Conservation (phyloP, 92 coral and sea anemone genomes). For the Porites lobata region DNA sequence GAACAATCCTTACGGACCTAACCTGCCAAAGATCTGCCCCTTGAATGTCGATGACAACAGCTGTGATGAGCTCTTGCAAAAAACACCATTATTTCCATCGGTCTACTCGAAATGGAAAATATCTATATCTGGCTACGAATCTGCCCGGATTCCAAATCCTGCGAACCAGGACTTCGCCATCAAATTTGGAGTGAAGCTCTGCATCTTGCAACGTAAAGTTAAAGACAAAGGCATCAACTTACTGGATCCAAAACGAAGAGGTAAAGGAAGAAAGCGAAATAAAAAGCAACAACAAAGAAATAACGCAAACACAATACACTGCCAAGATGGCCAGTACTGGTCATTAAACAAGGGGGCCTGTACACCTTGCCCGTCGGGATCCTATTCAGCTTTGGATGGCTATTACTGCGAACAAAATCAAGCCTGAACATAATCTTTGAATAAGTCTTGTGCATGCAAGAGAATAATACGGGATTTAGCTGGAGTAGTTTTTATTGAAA, state of each 20-base stretch:
- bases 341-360: background rate
- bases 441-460: too few relatives aligned
- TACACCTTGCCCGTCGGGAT: conserved; percentile 37
- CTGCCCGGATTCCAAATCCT: conserved; percentile 27
- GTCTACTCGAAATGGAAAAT: conserved; percentile 47
- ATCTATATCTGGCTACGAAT: conserved; percentile 44
- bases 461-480: too few relatives aligned
- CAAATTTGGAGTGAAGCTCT: conserved; percentile 54
- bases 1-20: conserved; percentile 54
- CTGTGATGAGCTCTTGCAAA: conserved; percentile 43
- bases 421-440: background rate
- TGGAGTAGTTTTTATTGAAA: too few relatives aligned
- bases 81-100: conserved; percentile 57
- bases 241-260: too few relatives aligned
- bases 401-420: conserved; percentile 43
- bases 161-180: conserved; percentile 34
- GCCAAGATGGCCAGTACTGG: conserved; percentile 37
- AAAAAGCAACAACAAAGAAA: background rate
- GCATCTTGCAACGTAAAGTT: conserved; percentile 16
- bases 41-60: conserved; percentile 55
- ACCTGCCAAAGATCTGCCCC: conserved; percentile 46
- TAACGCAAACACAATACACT: background rate
- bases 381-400: conserved; percentile 44
- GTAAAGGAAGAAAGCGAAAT: background rate
- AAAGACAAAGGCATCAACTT: conserved; percentile 17